These are phyloP conservation scores for Dolichallabes microphthalmus DNA, from an alignment of 2,113 vertebrate genomes.

Conservation along the genomic window DNA sequence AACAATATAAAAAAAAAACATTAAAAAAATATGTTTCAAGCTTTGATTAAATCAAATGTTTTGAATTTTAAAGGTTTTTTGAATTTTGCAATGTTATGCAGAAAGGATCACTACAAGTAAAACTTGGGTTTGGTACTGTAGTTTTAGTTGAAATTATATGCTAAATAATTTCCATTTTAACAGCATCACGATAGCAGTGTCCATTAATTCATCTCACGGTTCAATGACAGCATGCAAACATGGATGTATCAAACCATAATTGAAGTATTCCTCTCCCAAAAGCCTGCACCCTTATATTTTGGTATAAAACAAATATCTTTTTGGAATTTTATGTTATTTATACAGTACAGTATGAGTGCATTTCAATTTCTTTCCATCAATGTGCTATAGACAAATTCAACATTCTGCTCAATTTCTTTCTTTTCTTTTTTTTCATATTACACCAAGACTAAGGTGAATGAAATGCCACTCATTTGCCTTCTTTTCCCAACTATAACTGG, in stretches of 20 bases:
- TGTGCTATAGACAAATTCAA: slow-evolving; percentile 6
- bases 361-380: slow-evolving; percentile 1
- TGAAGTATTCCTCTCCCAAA: neutral
- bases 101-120: slow-evolving; percentile 27
- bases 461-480: slow-evolving; percentile 64
- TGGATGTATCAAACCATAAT: neutral
- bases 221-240: neutral
- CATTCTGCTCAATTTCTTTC: slow-evolving; percentile 45
- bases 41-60: slow-evolving; percentile 33
- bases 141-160: neutral
- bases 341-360: no score
- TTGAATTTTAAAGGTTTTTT: slow-evolving; percentile 40
- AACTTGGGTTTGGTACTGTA: neutral
- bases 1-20: no score
- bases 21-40: no score
- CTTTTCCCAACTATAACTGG: slow-evolving; percentile 68
- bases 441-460: slow-evolving; percentile 65
- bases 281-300: neutral
- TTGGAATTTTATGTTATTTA: neutral
- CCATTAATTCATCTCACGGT: slow-evolving; percentile 19
- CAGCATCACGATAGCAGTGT: slow-evolving; percentile 16
- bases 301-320: neutral
- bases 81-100: slow-evolving; percentile 23
- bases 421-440: slow-evolving; percentile 9
- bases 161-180: slow-evolving; percentile 29